These are phyloP conservation scores for Coenonympha glycerion DNA, from an alignment of 2,888 invertebrate genomes.

Conservation along the genomic window DNA sequence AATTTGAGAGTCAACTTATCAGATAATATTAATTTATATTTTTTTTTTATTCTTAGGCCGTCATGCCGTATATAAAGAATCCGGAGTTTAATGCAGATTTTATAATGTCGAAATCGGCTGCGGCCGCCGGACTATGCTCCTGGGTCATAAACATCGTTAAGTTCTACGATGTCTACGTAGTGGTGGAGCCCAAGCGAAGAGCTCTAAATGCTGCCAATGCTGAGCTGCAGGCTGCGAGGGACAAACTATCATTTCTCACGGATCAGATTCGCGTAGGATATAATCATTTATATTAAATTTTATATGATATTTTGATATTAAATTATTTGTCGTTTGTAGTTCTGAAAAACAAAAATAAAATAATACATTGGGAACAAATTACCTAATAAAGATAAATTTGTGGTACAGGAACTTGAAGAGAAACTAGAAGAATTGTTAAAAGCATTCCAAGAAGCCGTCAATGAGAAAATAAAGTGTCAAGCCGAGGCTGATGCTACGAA, in stretches of 20 bases:
- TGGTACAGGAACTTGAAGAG: conserved; percentile 80
- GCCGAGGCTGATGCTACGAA: conserved; percentile 94
- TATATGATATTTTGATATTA: no score
- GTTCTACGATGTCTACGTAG: conserved; percentile 92
- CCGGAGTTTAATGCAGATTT: conserved; percentile 90
- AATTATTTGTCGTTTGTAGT: no score
- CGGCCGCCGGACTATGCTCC: conserved; percentile 94
- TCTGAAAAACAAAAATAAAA: no score
- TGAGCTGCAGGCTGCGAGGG: conserved; percentile 87
- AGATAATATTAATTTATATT: no score
- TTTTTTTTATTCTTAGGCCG: conserved; percentile 45
- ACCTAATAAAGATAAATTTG: no score
- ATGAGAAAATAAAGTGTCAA: conserved; percentile 92
- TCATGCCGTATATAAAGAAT: conserved; percentile 77
- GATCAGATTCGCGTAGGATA: conserved; percentile 76
- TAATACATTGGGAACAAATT: no score
- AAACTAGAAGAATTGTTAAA: conserved; percentile 84
- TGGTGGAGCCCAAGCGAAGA: conserved; percentile 92
- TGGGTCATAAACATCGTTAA: conserved; percentile 96
- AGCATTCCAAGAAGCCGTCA: conserved; percentile 90
- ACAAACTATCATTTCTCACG: conserved; percentile 85
- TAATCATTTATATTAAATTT: no score
- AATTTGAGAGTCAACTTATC: no score
- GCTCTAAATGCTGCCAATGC: conserved; percentile 90
- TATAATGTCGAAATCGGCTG: conserved; percentile 88